These are phyloP conservation scores for Caenorhabditis sp. DNA, from an alignment of 2,888 invertebrate genomes.

Conservation along the genomic window DNA sequence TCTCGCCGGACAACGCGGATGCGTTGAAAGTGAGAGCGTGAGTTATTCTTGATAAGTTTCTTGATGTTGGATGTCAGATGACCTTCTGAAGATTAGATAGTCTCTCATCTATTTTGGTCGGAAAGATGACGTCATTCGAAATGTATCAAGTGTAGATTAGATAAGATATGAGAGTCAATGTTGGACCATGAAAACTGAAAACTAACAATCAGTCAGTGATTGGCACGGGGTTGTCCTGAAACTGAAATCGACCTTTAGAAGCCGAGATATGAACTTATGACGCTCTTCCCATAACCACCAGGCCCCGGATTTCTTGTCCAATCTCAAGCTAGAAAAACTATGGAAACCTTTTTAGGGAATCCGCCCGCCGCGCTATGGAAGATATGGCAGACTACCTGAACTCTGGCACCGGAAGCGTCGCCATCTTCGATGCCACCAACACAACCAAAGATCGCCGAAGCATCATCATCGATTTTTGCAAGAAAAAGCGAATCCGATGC, in stretches of 20 bases:
- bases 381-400: constrained; percentile 92
- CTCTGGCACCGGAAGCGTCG: constrained; percentile 89
- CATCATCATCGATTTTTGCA: constrained; percentile 71
- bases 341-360: constrained; percentile 89
- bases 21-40: constrained; percentile 74
- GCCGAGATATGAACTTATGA: no score
- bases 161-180: background rate
- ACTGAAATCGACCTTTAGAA: no score
- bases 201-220: background rate
- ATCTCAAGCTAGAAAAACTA: no score
- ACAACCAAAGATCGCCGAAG: constrained; percentile 87
- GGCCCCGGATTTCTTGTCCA: no score
- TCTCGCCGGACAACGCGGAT: constrained; percentile 75
- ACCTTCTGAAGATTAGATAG: constrained; percentile 3
- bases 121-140: constrained; percentile 4
- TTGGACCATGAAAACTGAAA: background rate
- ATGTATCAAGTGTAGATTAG: background rate
- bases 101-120: background rate
- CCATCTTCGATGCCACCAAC: constrained; percentile 99
- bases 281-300: no score
- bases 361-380: constrained; percentile 93
- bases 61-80: background rate
- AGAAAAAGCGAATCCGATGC: constrained; percentile 88
- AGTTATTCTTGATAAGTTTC: constrained; percentile 35
- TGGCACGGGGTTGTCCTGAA: no score